Base-by-base conservation (phyloP, 2,888 invertebrate genomes). In the Ganaspis brasiliensis region DNA sequence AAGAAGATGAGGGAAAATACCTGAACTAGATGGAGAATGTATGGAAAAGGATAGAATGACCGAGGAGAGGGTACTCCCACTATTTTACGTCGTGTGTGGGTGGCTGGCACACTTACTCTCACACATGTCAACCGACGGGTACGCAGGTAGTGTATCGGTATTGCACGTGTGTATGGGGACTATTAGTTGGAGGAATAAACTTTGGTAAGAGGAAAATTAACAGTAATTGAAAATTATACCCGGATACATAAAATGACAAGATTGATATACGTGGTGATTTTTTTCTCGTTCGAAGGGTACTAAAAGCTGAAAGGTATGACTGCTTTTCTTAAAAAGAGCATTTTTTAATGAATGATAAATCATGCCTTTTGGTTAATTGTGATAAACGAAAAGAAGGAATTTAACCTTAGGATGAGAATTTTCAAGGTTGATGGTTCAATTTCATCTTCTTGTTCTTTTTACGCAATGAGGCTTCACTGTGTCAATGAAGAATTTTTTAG, bases 81-180 rank as follows among this genome's bases (percentile, higher is more conserved):
- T 80, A 82, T 78, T 63, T 77, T 75, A 75, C 75, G 63, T 75
- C 77, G 70, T 75, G 83, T 78, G 86, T 86, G 84, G 84, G 85
- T 86, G 85, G 79, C 77, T 40, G 55, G 74, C 77, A 84, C 84
- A 75, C 79, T 78, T 67, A 73, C 74, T 74, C 16, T 31, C 37
- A 67, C 75, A 77, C 79, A 77, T 78, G 72, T 75, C 71, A 71
- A 77, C 21, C 26, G 35, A 61, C 19, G 45, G n/a, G 67, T 70
- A 73, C 74, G 52, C 52, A 52, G 19, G 31, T 31, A n/a, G n/a
- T n/a, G n/a, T n/a, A n/a, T n/a, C n/a, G n/a, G n/a, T n/a, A n/a
- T n/a, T n/a, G n/a, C n/a, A n/a, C 31, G 31, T 31, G 31, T 31
- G 31, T 31, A 31, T 31, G 6, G 57, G 31, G 26, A 59, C 57